Evolutionary conservation across 2,888 invertebrate genomes (phyloP).

Genomic region (Athalia rosae): DNA sequence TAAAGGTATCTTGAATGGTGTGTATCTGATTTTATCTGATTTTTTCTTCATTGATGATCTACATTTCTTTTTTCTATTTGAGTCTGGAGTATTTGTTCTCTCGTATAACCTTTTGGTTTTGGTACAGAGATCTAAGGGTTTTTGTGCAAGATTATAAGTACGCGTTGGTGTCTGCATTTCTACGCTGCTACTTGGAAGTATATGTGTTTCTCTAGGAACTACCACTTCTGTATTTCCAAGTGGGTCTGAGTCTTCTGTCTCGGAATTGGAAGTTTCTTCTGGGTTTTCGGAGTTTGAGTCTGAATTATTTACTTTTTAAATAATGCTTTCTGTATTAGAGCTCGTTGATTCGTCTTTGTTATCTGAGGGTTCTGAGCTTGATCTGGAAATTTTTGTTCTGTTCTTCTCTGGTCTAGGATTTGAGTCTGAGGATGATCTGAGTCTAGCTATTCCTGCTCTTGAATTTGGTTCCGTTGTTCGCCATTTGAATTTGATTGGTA

Average conservation of each 20-base stretch:
- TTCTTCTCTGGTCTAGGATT: background rate
- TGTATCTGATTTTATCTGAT: background rate
- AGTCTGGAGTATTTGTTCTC: too few species aligned
- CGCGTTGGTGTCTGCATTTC: background rate
- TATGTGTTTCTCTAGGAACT: background rate
- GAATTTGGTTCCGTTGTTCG: background rate
- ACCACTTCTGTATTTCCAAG: background rate
- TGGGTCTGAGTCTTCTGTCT: too few species aligned
- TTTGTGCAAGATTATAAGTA: background rate
- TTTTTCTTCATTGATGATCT: background rate
- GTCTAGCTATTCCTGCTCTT: conserved; percentile 4
- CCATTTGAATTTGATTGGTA: conserved; percentile 2
- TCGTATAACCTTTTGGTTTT: too few species aligned
- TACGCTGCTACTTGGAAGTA: background rate
- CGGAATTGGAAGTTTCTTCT: too few species aligned
- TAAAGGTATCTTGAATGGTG: background rate
- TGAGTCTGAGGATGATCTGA: background rate
- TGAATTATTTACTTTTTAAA: too few species aligned
- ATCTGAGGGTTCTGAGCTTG: background rate
- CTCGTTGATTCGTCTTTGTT: background rate
- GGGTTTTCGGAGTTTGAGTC: background rate
- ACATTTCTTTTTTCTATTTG: background rate
- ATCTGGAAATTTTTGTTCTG: background rate
- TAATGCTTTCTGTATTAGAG: too few species aligned
- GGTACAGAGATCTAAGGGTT: background rate